Evolutionary conservation across 2,797 vertebrate species (phyloP).

Genomic region (Lycodopsis pacificus): DNA sequence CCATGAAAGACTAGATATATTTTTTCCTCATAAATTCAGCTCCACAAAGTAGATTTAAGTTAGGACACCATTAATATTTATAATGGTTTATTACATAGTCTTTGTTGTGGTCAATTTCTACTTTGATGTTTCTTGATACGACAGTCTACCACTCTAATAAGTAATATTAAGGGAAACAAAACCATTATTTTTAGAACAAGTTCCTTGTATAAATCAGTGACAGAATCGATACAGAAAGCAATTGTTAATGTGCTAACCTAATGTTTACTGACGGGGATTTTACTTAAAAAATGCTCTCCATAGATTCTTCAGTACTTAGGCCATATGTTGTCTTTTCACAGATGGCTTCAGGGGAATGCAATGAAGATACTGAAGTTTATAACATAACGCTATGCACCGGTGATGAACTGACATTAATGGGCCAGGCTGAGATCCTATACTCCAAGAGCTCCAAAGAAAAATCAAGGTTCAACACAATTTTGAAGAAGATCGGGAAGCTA

Average conservation of each 20-base stretch:
- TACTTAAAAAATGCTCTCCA: background rate
- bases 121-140: background rate
- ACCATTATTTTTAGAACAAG: background rate
- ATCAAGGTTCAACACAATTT: slow-evolving; percentile 96
- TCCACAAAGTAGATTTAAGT: background rate
- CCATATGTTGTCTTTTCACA: slow-evolving; percentile 67
- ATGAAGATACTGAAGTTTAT: slow-evolving; percentile 98
- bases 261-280: background rate
- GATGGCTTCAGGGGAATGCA: slow-evolving; percentile 98
- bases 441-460: slow-evolving; percentile 96
- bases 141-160: background rate
- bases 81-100: too few species aligned
- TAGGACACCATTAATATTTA: background rate
- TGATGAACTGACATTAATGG: slow-evolving; percentile 98
- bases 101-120: background rate
- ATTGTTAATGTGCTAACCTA: background rate
- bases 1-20: background rate
- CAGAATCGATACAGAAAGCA: background rate
- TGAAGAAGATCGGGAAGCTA: slow-evolving; percentile 97
- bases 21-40: background rate
- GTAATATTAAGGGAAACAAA: background rate
- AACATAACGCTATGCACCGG: slow-evolving; percentile 96
- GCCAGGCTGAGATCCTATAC: slow-evolving; percentile 98
- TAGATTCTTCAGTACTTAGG: background rate
- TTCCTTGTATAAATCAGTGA: background rate